A percentile compares a stretch with the other conserved stretches of the same genome.
Evolutionary conservation across 2,888 invertebrate genomes (phyloP).

Genomic region (Halictus ligatus): DNA sequence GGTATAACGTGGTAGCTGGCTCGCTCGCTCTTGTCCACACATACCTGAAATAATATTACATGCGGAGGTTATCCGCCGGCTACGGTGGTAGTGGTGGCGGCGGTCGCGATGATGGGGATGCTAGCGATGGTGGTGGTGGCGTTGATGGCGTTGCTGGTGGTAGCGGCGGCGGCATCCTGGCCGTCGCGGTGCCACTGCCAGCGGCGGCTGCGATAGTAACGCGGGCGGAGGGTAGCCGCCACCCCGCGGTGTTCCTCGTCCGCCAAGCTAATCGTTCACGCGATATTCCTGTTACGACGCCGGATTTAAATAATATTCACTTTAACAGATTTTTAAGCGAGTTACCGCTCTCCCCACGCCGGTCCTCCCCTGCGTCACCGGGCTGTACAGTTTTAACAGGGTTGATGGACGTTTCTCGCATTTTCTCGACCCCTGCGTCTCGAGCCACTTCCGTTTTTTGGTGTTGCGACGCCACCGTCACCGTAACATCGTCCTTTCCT

Average conservation of each 20-base stretch:
- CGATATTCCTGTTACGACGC: slow-evolving; percentile 72
- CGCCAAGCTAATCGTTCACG: slow-evolving; percentile 72
- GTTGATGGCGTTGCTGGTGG: slow-evolving; percentile 57
- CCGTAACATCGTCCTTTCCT: neutral
- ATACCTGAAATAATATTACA: slow-evolving; percentile 74
- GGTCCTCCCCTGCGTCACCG: neutral
- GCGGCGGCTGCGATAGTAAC: slow-evolving; percentile 53
- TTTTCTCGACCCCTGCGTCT: neutral
- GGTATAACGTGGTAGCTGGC: neutral
- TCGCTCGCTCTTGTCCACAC: slow-evolving; percentile 22
- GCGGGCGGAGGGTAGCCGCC: slow-evolving; percentile 37
- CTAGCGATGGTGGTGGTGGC: slow-evolving; percentile 59
- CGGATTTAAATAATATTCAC: slow-evolving; percentile 79
- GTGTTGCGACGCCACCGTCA: no score
- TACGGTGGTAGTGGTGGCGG: slow-evolving; percentile 54
- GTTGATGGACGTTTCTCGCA: slow-evolving; percentile 4
- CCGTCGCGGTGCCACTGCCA: slow-evolving; percentile 25
- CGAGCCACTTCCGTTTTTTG: neutral
- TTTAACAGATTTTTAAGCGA: slow-evolving; percentile 76
- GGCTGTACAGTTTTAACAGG: neutral
- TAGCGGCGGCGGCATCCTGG: slow-evolving; percentile 32
- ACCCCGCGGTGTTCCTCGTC: slow-evolving; percentile 41
- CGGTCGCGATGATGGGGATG: slow-evolving; percentile 51
- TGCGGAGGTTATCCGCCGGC: slow-evolving; percentile 68
- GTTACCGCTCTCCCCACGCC: slow-evolving; percentile 71